Evolutionary conservation across 2,113 vertebrate genomes (phyloP), one percentile per base, ranked within the genome.

Genomic region (Setophaga petechia): DNA sequence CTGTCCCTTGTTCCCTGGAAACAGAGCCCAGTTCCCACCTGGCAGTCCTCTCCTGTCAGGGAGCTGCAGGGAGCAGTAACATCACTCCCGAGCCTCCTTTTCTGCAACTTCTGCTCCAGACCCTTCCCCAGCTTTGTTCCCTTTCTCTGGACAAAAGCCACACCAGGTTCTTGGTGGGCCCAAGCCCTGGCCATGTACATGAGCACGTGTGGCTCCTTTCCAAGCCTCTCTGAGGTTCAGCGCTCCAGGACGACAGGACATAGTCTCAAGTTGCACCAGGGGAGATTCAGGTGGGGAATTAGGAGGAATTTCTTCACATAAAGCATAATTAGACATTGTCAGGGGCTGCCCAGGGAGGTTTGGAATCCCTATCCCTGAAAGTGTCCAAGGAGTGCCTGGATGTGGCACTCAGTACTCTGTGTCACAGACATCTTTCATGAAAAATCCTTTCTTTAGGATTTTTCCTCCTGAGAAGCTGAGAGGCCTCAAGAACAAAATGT

Each of bases 171-270:
- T 1, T 2, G 0, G 25, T 16, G 13, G 21, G 22, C 22, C 15
- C 35, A 61, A 30, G 30, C 30, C 28, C 27, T 10, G 25, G 30
- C 10, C 23, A 2, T 6, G 66, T 0, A 23, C 37, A 4, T 0
- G 0, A 47, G 19, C 0, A 0, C 21, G 7, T 3, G 39, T n/a
- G 22, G 15, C 62, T 46, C 59, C 4, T 3, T 3, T 13, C 16
- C 10, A 2, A n/a, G 4, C 31, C 21, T 31, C 11, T 0, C 2
- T 1, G 27, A 20, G 25, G 12, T 20, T 46, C 52, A 59, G 28
- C 0, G 0, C 23, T 46, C 54, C 69, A n/a, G 69, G 20, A 39
- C 2, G 11, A 54, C 16, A 61, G 39, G 39, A 41, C 11, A 2
- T 2, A 4, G 14, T 12, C 30, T 47, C 14, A 13, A 4, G 21